Evolutionary conservation across 2,888 invertebrate species (phyloP), one percentile per base, ranked within the genome.

Genomic region (Xylota sylvarum): DNA sequence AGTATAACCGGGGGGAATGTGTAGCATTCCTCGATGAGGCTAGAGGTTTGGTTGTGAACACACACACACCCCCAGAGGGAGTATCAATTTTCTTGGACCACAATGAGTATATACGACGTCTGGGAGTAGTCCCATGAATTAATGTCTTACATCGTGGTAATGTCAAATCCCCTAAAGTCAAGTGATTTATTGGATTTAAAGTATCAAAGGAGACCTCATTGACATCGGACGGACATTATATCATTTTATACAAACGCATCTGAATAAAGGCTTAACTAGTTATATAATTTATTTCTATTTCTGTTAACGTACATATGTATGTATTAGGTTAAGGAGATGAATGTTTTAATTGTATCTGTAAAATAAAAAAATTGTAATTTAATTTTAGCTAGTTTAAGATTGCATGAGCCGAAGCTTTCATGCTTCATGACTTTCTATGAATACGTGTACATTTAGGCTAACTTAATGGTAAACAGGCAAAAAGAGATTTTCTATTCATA

Each of bases 161-260:
- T 62, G 14, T 23, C 23, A 50, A 52, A 73, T 74, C 17, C 74
- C 67, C 74, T 27, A 52, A 74, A 60, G 67, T 60, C 69, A 43
- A 60, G 52, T 81, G 81, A 81, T 74, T 81, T 81, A 81, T 81
- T 62, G 65, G 62, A 79, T 56, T 65, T 56, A 65, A 50, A 67
- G 52, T 50, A 80, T 56, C 48, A 56, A 37, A 46, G 12, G 46
- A 35, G 23, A 32, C 46, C 55, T 32, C 23, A 52, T 35, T 23
- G 50, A 46, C 50, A 60, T 52, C 50, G 62, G 10, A 79, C 23
- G 35, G 37, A 65, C 30, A 43, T 48, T 73, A 80, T 73, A 79
- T 80, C 79, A 73, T 80, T 73, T 80, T 56, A 37, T 32, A 70
- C 48, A 58, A 48, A 55, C 17, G 64, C 56, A 77, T 70, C 56